phyloP scores from a whole-genome alignment of 2,113 vertebrate genomes.

The Callithrix jacchus region DNA sequence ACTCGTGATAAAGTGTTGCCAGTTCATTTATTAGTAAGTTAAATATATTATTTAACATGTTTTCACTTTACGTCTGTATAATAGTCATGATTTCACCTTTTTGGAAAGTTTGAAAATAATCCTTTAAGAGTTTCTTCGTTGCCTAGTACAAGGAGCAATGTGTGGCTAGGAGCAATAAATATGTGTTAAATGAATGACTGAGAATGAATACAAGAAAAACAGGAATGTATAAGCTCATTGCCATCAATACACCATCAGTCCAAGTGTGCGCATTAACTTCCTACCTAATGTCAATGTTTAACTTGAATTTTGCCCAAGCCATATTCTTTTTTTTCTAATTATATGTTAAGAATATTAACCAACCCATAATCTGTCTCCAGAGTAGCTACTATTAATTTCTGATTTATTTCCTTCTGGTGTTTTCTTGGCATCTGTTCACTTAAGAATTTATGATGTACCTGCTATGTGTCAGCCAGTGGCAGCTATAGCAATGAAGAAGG shows the following conservation, averaged over 20 bases:
- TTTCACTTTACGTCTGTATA: background rate
- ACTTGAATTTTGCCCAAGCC: background rate
- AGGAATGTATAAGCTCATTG: background rate
- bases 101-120: background rate
- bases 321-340: background rate
- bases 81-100: background rate
- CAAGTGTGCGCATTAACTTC: background rate
- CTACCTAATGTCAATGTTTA: background rate
- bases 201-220: background rate
- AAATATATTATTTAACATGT: background rate
- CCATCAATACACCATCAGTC: background rate
- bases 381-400: background rate
- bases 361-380: background rate
- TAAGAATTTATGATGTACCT: background rate
- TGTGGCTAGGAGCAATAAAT: background rate
- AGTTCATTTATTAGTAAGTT: background rate
- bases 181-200: background rate
- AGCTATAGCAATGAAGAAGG: background rate
- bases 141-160: background rate
- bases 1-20: background rate
- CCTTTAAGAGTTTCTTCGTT: background rate
- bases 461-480: background rate
- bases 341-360: background rate
- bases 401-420: background rate
- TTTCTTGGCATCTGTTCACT: background rate